Evolutionary conservation across 2,888 invertebrate species (phyloP).

Genomic region (Baronia brevicornis): DNA sequence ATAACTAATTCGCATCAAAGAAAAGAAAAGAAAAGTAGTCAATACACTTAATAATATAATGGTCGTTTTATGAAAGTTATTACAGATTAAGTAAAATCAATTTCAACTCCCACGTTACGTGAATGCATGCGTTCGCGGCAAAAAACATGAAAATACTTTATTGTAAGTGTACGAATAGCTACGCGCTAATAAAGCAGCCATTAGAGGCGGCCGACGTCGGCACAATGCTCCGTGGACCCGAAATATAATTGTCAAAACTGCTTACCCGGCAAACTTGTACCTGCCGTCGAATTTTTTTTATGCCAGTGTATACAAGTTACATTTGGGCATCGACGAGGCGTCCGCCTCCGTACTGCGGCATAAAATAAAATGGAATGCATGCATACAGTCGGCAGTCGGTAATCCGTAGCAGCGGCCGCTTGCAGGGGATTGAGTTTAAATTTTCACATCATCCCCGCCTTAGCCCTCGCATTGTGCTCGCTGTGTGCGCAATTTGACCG

Average conservation of each 20-base stretch:
- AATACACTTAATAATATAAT: too few species aligned
- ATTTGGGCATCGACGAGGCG: too few species aligned
- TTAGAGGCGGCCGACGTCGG: conserved; percentile 37
- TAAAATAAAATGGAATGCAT: conserved; percentile 18
- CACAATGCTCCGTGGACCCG: conserved; percentile 32
- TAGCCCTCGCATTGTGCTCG: conserved; percentile 23
- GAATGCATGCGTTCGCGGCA: conserved; percentile 19
- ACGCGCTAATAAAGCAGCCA: conserved; percentile 47
- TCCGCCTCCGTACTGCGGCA: neutral
- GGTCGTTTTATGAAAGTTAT: too few species aligned
- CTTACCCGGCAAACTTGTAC: conserved; percentile 11
- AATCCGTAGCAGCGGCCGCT: conserved; percentile 38
- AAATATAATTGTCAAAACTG: conserved; percentile 29
- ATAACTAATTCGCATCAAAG: too few species aligned
- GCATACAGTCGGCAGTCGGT: conserved; percentile 28
- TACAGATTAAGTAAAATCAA: too few species aligned
- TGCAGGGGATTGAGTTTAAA: conserved; percentile 56
- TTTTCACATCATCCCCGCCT: conserved; percentile 47
- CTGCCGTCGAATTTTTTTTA: too few species aligned
- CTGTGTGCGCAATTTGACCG: conserved; percentile 38
- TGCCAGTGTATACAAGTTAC: too few species aligned
- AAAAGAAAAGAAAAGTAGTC: too few species aligned
- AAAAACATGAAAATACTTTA: conserved; percentile 24
- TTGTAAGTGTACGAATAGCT: conserved; percentile 40
- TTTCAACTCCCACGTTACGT: conserved; percentile 18